Conservation (phyloP, 2,888 invertebrate species). For the Fragum sueziense region DNA sequence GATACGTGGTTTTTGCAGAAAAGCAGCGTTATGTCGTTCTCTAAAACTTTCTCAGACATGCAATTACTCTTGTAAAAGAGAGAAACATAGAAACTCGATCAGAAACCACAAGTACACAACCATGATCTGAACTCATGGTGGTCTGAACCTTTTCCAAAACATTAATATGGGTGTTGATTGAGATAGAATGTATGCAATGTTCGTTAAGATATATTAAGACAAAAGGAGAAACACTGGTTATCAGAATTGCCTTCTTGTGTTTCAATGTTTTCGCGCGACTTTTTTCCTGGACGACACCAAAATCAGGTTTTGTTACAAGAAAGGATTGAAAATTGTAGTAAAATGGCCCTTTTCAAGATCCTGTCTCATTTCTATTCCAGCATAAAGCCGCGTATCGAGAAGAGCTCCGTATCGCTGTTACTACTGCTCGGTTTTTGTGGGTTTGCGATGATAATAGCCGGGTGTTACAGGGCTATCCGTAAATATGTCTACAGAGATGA, state of each 20-base stretch:
- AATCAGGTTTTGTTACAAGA: not conserved
- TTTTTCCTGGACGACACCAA: not conserved
- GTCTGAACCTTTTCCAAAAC: too few relatives aligned
- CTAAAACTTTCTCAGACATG: too few relatives aligned
- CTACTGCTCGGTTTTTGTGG: slow-evolving; percentile 72
- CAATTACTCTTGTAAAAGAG: too few relatives aligned
- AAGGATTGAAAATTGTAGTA: not conserved
- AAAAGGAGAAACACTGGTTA: too few relatives aligned
- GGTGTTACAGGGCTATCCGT: slow-evolving; percentile 66
- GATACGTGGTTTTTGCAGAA: too few relatives aligned
- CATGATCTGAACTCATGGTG: too few relatives aligned
- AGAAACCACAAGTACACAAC: too few relatives aligned
- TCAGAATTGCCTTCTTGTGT: not conserved
- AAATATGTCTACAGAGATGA: slow-evolving; percentile 71
- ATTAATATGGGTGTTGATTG: too few relatives aligned
- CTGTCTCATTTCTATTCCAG: not conserved
- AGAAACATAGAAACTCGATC: too few relatives aligned
- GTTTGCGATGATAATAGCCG: slow-evolving; percentile 68
- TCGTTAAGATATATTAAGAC: too few relatives aligned
- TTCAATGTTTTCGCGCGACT: not conserved
- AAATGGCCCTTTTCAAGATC: not conserved
- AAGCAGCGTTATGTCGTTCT: too few relatives aligned
- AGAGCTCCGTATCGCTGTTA: slow-evolving; percentile 59
- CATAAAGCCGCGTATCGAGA: not conserved
- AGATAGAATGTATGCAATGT: too few relatives aligned